Base-by-base conservation (phyloP, 2,113 vertebrate species). In the Geococcyx californianus region DNA sequence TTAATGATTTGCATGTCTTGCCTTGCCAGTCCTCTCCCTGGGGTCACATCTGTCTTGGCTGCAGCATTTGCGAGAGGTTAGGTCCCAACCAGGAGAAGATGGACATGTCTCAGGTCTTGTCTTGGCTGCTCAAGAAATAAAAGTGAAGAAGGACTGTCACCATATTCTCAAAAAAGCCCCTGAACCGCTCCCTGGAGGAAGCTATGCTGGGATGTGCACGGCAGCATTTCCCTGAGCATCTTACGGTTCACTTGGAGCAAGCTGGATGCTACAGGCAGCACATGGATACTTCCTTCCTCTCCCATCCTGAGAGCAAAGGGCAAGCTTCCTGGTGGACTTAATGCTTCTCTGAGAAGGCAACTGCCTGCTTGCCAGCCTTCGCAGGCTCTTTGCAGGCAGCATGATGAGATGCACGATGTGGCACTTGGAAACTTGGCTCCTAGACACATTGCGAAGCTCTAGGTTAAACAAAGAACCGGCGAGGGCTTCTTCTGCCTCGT, bases 391-490 rank as follows among this genome's bases (percentile, higher is more conserved):
- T 20, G 60, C 31, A 13, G 44, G 40, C 90, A 29, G 80, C 10
- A 6, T 1, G 1, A 2, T 0, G 34, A 51, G 26, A 5, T 33
- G 40, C 26, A 7, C 34, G 5, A 4, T 4, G 45, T 6, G 64
- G 26, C 38, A 3, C 23, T 62, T 0, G 47, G 89, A 17, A 64
- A 18, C 79, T 47, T 8, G 52, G 52, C 82, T 87, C 23, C 73
- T 3, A 3, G 3, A 28, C 0, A 1, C 0, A 0, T 17, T 0
- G 4, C 7, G 75, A 55, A 73, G 91, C 63, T 89, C 45, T 16
- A 29, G 74, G 78, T 55, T 72, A 25, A 69, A 23, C 12, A 8
- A 10, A 42, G 42, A 75, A 20, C 47, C 1, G 0, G 4, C 3
- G 2, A 1, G 2, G 12, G 87, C 73, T 79, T 21, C 77, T 87